A percentile compares a stretch with the other conserved stretches of the same genome.
These are phyloP conservation scores for Pollenia amentaria DNA, from an alignment of 2,888 invertebrate genomes.

Conservation along the genomic window DNA sequence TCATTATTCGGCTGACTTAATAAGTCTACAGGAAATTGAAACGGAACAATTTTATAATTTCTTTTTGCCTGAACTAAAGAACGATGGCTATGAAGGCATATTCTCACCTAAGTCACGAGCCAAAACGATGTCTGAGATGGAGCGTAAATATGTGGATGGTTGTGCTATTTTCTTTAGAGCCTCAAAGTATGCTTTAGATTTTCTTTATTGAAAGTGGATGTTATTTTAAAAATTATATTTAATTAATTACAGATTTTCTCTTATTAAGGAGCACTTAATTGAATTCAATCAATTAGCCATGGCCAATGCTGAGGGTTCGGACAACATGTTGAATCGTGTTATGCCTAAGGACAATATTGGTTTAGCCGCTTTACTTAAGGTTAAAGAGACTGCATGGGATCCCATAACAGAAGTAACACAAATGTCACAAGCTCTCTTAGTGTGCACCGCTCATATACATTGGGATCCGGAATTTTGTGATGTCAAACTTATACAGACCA, in stretches of 20 bases:
- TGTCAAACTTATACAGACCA: conserved; percentile 99
- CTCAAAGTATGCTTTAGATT: conserved; percentile 90
- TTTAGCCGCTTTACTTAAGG: conserved; percentile 96
- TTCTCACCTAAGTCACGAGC: conserved; percentile 99
- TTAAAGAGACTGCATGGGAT: conserved; percentile 98
- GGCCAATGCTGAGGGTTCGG: conserved; percentile 98
- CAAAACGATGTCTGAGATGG: conserved; percentile 98
- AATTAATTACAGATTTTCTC: conserved; percentile 89
- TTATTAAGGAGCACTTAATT: conserved; percentile 97
- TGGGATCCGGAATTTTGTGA: conserved; percentile 99
- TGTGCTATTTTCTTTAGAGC: conserved; percentile 99
- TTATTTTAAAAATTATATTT: neutral
- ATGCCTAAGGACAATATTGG: conserved; percentile 99
- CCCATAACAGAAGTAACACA: conserved; percentile 91
- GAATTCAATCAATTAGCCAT: conserved; percentile 99
- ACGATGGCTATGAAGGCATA: conserved; percentile 96
- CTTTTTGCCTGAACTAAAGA: conserved; percentile 96
- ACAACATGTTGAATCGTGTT: conserved; percentile 98
- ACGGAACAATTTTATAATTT: conserved; percentile 99
- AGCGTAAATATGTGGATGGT: conserved; percentile 98
- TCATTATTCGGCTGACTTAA: conserved; percentile 98
- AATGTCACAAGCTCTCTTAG: conserved; percentile 93
- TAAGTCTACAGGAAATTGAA: conserved; percentile 98
- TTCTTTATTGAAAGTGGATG: neutral
- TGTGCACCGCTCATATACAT: conserved; percentile 99